Conservation (phyloP, 2,888 invertebrate species). For the Abrostola triplasia region DNA sequence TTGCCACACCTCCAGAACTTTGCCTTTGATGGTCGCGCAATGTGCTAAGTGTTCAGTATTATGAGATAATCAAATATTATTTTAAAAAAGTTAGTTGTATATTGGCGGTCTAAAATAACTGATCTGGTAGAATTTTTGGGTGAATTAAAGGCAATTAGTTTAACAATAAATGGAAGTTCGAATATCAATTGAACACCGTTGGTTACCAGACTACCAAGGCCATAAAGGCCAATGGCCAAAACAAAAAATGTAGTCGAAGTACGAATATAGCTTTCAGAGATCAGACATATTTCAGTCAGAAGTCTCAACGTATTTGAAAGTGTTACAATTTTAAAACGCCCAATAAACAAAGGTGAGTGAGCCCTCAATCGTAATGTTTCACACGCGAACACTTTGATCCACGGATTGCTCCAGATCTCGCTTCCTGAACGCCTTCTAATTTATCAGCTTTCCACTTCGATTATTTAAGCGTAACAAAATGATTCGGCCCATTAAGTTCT, state of each 20-base stretch:
- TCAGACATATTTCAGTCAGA: background rate
- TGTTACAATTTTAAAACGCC: slow-evolving; percentile 32
- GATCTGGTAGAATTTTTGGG: too few relatives aligned
- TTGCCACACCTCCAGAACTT: too few relatives aligned
- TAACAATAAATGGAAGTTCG: too few relatives aligned
- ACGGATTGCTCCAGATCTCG: slow-evolving; percentile 62
- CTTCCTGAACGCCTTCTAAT: slow-evolving; percentile 65
- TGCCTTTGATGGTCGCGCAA: too few relatives aligned
- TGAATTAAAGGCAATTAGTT: too few relatives aligned
- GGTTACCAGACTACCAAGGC: too few relatives aligned
- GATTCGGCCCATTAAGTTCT: slow-evolving; percentile 80
- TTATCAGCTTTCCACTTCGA: slow-evolving; percentile 82
- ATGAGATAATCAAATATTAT: too few relatives aligned
- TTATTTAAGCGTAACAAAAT: slow-evolving; percentile 78
- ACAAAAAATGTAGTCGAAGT: background rate
- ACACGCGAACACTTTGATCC: slow-evolving; percentile 65
- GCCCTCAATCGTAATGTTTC: slow-evolving; percentile 53
- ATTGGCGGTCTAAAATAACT: too few relatives aligned
- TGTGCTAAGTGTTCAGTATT: too few relatives aligned
- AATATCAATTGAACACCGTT: too few relatives aligned
- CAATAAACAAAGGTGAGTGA: slow-evolving; percentile 47
- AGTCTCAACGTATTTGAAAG: background rate
- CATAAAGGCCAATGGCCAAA: too few relatives aligned
- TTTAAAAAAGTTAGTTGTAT: too few relatives aligned
- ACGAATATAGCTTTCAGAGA: background rate